A percentile compares a stretch with the other conserved stretches of the same genome.
Evolutionary conservation across 2,113 vertebrate species (phyloP).

Genomic region (Noctilio leporinus): DNA sequence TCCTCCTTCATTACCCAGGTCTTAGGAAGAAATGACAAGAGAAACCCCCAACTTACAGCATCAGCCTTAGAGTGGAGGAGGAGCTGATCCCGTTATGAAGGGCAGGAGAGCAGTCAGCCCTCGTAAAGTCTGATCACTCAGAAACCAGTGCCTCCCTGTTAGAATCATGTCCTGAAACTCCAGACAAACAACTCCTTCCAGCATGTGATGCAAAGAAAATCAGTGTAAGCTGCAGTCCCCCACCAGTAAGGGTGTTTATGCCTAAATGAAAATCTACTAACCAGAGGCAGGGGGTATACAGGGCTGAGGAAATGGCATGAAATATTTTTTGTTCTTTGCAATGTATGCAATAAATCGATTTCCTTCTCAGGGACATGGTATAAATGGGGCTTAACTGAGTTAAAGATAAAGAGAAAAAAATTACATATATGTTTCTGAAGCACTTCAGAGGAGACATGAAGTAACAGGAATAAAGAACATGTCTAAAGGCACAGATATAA

Average conservation of each 20-base stretch:
- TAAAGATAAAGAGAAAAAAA: not conserved
- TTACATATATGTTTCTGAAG: not conserved
- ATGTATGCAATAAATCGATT: not conserved
- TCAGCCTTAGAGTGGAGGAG: not conserved
- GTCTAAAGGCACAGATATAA: not conserved
- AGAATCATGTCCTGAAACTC: not conserved
- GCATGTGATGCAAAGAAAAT: not conserved
- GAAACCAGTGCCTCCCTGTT: not conserved
- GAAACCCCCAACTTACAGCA: not conserved
- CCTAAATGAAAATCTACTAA: not conserved
- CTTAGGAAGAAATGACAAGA: not conserved
- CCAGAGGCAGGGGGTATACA: not conserved
- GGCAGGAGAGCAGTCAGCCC: accelerated
- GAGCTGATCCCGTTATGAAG: not conserved
- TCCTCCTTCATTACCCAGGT: not conserved
- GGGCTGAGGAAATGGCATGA: not conserved
- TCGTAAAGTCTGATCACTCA: not conserved
- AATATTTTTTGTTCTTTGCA: not conserved
- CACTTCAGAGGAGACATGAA: not conserved
- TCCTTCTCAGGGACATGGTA: not conserved
- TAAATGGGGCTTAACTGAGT: not conserved
- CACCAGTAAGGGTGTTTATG: not conserved
- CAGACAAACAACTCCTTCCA: not conserved
- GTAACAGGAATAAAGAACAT: not conserved
- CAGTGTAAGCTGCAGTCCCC: not conserved